Percentiles rank a stretch among this genome's conserved stretches.
Conservation (phyloP, 2,888 invertebrate species). For the Calameuta filiformis region DNA sequence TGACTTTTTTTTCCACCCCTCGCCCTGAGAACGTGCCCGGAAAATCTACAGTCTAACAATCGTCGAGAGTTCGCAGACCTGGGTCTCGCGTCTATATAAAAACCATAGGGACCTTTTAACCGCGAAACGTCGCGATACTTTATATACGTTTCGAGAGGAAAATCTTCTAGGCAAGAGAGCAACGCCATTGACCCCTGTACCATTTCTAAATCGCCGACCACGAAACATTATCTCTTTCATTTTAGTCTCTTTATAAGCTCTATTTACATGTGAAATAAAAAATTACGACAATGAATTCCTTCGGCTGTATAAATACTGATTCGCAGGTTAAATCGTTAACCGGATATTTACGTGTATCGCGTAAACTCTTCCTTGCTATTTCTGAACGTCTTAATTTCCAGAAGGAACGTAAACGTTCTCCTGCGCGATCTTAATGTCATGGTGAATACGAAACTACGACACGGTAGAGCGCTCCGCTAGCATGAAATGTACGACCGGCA, state of each 20-base stretch:
- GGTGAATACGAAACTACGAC: constrained; percentile 32
- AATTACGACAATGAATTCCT: neutral
- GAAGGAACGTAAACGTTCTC: neutral
- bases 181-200: neutral
- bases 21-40: constrained; percentile 32
- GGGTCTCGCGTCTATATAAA: neutral
- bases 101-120: neutral
- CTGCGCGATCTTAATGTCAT: constrained; percentile 5
- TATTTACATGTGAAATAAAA: neutral
- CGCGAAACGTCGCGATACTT: neutral
- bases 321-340: neutral
- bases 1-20: constrained; percentile 27
- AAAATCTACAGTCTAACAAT: constrained; percentile 44
- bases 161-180: neutral
- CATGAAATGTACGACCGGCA: constrained; percentile 47
- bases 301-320: neutral
- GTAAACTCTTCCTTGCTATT: neutral
- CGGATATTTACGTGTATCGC: neutral
- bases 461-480: constrained; percentile 4
- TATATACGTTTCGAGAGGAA: neutral
- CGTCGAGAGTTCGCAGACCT: neutral
- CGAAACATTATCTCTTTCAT: neutral
- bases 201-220: neutral
- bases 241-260: neutral
- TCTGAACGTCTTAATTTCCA: neutral